These are phyloP conservation scores for Prunella fulvescens DNA, from an alignment of 2,113 vertebrate genomes.

Conservation along the genomic window DNA sequence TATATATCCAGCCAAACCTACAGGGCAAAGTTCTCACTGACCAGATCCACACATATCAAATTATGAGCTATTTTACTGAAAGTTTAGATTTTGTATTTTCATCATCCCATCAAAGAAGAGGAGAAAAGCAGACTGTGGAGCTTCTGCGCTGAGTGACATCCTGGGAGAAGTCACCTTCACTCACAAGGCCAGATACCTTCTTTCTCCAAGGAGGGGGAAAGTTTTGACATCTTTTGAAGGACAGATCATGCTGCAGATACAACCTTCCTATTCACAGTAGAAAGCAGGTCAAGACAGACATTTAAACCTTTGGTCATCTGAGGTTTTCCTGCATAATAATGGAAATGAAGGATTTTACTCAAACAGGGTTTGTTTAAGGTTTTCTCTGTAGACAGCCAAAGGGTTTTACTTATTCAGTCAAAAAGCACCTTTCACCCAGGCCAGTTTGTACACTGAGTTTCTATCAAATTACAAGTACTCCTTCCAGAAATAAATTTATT, in stretches of 20 bases:
- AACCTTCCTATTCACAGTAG: neutral
- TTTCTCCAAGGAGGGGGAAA: neutral
- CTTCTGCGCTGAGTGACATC: neutral
- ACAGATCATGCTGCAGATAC: neutral
- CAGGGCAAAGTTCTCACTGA: neutral
- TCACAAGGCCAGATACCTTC: neutral
- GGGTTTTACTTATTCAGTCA: neutral
- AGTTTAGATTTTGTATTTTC: neutral
- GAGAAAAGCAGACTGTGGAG: neutral
- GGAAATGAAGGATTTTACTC: neutral
- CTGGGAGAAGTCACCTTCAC: neutral
- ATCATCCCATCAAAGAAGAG: neutral
- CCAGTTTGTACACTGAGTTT: neutral
- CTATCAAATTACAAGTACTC: neutral
- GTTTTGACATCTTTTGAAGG: neutral
- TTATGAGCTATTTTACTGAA: neutral
- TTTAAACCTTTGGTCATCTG: neutral
- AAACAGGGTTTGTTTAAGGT: neutral
- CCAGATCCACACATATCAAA: neutral
- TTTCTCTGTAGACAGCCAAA: neutral
- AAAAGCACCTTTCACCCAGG: neutral
- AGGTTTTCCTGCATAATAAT: neutral
- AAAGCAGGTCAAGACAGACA: neutral
- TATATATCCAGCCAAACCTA: neutral
- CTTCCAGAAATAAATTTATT: neutral